Conservation (phyloP, 2,888 invertebrate genomes). For the Octonoba sinensis region DNA sequence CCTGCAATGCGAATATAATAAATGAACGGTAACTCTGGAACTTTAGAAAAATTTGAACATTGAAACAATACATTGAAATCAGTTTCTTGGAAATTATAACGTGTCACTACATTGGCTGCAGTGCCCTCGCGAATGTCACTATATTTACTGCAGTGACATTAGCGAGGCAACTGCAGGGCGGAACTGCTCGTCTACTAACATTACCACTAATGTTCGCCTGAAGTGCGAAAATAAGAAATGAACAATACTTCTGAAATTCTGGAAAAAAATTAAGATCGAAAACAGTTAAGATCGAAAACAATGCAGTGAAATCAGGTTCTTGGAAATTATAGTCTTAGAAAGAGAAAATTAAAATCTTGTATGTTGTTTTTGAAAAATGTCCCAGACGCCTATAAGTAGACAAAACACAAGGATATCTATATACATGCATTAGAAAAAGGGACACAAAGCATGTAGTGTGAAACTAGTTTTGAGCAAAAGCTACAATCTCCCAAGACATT, state of each 20-base stretch:
- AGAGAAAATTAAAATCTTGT: not conserved
- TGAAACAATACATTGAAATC: constrained; percentile 23
- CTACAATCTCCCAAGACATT: not conserved
- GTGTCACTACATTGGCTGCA: too few relatives aligned
- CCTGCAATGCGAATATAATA: constrained; percentile 63
- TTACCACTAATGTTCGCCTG: constrained; percentile 59
- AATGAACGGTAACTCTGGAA: constrained; percentile 47
- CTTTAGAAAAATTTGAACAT: constrained; percentile 14
- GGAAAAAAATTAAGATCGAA: constrained; percentile 1
- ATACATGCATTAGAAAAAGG: constrained; percentile 51
- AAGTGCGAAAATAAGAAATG: constrained; percentile 60
- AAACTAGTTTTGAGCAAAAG: not conserved
- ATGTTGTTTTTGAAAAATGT: constrained; percentile 16
- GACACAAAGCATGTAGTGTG: constrained; percentile 18
- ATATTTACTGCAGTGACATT: constrained; percentile 63
- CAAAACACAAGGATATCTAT: constrained; percentile 56
- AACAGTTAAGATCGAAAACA: constrained; percentile 24
- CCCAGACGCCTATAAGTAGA: constrained; percentile 37
- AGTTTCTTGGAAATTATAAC: not conserved
- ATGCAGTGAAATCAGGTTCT: not conserved
- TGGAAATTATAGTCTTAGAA: not conserved
- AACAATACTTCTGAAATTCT: constrained; percentile 27
- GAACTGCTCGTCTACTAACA: constrained; percentile 56
- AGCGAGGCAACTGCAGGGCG: constrained; percentile 60
- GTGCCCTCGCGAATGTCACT: too few relatives aligned